Evolutionary conservation across 2,113 vertebrate genomes (phyloP), one percentile per base, ranked within the genome.

Genomic region (Scalopus aquaticus): DNA sequence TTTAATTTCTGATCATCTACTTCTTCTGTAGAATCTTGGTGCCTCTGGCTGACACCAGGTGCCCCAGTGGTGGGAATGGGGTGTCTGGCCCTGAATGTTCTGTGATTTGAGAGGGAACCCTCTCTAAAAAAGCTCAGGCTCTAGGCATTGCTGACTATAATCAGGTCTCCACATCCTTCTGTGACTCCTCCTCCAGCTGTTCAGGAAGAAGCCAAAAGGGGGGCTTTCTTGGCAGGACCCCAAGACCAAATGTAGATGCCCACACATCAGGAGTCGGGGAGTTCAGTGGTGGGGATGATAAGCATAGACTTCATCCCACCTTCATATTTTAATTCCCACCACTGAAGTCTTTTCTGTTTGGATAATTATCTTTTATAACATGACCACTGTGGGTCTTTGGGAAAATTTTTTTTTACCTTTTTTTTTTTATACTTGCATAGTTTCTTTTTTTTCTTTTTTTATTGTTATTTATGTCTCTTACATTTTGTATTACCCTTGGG

Each of bases 331-430:
- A 32, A 90, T 79, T 74, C 32, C 46, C 9, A 30, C 74, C 22
- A 60, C 80, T 83, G 79, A 89, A 93, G 72, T 0, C 19, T 49
- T 93, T 93, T 90, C 37, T 90, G 3, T 93, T 90, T 85, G 39
- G 65, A 85, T 11, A 80, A 74, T 10, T 51, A 0, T 65, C 22
- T 95, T 54, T 90, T 49, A 65, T 56, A 90, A 79, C 16, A 49
- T 73, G 56, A 12, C 39, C 39, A 80, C 46, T 86, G n/a, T 86
- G 46, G 89, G 42, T 93, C 32, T 26, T 93, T 85, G 56, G 28
- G 73, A 10, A 95, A 85, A 80, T 80, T 80, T 28, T 80, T 80
- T 28, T 20, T 46, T 64, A 32, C 73, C 30, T 12, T 73, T 79
- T 85, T n/a, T n/a, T n/a, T n/a, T n/a, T n/a, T n/a, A n/a, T n/a